phyloP scores from a whole-genome alignment of 2,888 invertebrate genomes.

The Agrilus biguttatus region DNA sequence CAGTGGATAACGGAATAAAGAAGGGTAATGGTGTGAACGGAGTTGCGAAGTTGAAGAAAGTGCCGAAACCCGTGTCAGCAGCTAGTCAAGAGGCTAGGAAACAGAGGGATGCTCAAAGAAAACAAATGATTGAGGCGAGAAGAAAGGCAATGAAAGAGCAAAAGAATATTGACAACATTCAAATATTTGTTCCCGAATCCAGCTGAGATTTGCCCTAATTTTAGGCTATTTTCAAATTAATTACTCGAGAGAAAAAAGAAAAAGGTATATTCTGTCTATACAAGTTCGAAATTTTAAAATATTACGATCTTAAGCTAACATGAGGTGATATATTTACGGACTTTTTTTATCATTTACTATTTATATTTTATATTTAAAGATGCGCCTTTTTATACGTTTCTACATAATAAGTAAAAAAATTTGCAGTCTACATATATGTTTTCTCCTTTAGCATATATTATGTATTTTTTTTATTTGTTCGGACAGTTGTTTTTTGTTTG shows the following conservation, averaged over 20 bases:
- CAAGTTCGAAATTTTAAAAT: too few relatives aligned
- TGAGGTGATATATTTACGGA: too few relatives aligned
- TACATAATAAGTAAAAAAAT: too few relatives aligned
- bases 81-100: constrained; percentile 37
- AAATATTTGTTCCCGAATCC: constrained; percentile 31
- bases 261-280: too few relatives aligned
- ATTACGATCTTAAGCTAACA: too few relatives aligned
- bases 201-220: constrained; percentile 22
- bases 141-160: constrained; percentile 40
- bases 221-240: background rate
- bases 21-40: constrained; percentile 7
- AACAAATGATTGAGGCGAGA: constrained; percentile 65
- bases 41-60: constrained; percentile 14
- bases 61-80: constrained; percentile 15
- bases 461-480: too few relatives aligned
- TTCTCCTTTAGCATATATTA: too few relatives aligned
- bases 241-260: background rate
- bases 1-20: constrained; percentile 4
- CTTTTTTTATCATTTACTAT: too few relatives aligned
- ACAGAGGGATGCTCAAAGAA: constrained; percentile 52
- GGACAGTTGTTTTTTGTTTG: too few relatives aligned
- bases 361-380: too few relatives aligned
- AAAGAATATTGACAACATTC: constrained; percentile 21
- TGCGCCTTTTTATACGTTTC: too few relatives aligned
- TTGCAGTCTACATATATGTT: too few relatives aligned